Evolutionary conservation across 2,888 invertebrate species (phyloP).

Genomic region (Penaeus monodon): DNA sequence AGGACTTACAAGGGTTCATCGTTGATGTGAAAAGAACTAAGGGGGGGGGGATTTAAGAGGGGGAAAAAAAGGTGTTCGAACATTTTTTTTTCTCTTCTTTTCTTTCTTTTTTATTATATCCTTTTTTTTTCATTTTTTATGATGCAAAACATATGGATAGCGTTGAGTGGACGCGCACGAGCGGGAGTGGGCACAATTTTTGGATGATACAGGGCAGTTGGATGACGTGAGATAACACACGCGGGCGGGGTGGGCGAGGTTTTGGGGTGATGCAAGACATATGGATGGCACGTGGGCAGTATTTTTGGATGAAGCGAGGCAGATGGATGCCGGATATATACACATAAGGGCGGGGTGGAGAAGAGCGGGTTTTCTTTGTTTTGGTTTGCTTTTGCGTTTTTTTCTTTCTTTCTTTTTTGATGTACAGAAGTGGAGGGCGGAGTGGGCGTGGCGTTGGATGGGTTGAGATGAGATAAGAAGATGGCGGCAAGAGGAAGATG

Average conservation of each 20-base stretch:
- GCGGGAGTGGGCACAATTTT: no score
- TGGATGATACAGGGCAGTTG: no score
- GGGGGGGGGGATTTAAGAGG: not conserved
- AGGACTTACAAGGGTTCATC: not conserved
- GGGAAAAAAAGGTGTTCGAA: not conserved
- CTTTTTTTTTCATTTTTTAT: no score
- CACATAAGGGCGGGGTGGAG: not conserved
- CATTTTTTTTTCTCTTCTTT: not conserved
- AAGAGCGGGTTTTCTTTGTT: no score
- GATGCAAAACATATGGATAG: no score
- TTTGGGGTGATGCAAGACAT: not conserved
- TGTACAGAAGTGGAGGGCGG: not conserved
- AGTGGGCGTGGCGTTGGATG: not conserved
- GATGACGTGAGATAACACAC: not conserved
- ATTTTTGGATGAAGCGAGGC: not conserved
- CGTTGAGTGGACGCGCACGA: no score
- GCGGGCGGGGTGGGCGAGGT: not conserved
- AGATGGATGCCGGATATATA: not conserved
- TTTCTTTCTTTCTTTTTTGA: no score
- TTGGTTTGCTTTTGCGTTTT: no score
- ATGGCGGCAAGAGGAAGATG: not conserved
- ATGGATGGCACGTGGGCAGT: not conserved
- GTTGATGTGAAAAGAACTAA: not conserved
- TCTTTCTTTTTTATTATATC: no score
- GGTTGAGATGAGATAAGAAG: not conserved